Evolutionary conservation across 1,140 invertebrate genomes (phyloP).

Genomic region (Drosophila parvula): DNA sequence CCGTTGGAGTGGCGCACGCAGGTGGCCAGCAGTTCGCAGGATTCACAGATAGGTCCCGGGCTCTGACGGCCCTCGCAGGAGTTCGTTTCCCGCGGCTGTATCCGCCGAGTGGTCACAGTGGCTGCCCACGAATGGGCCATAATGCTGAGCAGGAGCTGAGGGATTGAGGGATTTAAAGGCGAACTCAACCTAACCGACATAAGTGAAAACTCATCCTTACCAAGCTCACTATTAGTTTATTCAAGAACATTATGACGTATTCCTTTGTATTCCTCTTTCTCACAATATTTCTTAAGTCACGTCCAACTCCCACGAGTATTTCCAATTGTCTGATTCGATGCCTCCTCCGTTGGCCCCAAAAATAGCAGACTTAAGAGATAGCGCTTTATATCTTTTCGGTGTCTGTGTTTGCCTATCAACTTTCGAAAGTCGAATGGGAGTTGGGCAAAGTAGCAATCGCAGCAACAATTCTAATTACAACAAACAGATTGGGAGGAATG

Average conservation of each 20-base stretch:
- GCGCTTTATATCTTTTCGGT: slow-evolving; percentile 61
- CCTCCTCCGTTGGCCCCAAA: slow-evolving; percentile 43
- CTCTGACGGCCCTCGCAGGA: slow-evolving; percentile 69
- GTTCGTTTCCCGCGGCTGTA: slow-evolving; percentile 71
- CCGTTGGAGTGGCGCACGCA: slow-evolving; percentile 77
- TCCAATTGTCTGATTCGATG: slow-evolving; percentile 58
- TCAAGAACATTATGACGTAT: slow-evolving; percentile 47
- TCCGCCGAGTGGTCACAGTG: slow-evolving; percentile 50
- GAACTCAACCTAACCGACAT: too few relatives aligned
- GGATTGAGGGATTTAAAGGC: background rate
- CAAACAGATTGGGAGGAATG: slow-evolving; percentile 49
- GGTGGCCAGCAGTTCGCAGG: slow-evolving; percentile 75
- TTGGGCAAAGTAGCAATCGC: slow-evolving; percentile 54
- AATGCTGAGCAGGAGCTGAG: slow-evolving; percentile 50
- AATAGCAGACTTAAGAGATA: slow-evolving; percentile 48
- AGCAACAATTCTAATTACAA: slow-evolving; percentile 40
- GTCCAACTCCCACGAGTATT: slow-evolving; percentile 51
- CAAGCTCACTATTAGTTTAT: slow-evolving; percentile 42
- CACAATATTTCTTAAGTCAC: background rate
- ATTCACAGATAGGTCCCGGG: slow-evolving; percentile 79
- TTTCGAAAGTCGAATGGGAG: slow-evolving; percentile 63
- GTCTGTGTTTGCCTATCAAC: slow-evolving; percentile 56
- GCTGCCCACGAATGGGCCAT: slow-evolving; percentile 23
- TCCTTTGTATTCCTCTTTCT: slow-evolving; percentile 9
- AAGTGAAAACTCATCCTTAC: slow-evolving; percentile 24